Conservation (phyloP, 2,113 vertebrate genomes). For the Podiceps cristatus region DNA sequence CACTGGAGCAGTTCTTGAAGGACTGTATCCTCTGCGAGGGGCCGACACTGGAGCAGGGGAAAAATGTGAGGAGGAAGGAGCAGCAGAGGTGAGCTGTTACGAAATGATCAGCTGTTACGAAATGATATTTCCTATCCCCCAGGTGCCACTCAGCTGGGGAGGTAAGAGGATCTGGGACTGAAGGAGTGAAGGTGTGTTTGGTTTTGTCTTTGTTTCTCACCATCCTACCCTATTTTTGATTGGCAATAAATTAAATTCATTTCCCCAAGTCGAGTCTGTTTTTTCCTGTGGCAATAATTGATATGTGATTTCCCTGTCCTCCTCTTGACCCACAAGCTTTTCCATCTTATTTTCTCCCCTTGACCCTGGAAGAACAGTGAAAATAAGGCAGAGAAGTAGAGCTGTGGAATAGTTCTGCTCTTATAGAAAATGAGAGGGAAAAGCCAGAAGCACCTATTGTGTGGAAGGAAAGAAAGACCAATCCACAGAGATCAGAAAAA, state of each 20-base stretch:
- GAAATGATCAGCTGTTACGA: neutral
- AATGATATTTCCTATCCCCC: neutral
- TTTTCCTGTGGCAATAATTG: neutral
- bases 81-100: neutral
- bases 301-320: neutral
- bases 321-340: neutral
- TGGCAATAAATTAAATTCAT: neutral
- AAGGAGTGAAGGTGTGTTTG: neutral
- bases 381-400: neutral
- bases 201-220: neutral
- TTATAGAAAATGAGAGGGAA: neutral
- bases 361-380: neutral
- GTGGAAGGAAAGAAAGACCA: neutral
- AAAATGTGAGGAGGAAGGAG: neutral
- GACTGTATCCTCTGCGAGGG: neutral
- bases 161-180: neutral
- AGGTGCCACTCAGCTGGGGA: neutral
- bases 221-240: neutral
- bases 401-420: neutral
- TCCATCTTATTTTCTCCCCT: neutral
- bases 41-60: neutral
- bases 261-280: neutral
- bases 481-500: neutral
- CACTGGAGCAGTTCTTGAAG: neutral
- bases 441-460: neutral